Percentiles rank a stretch among this genome's conserved stretches.
Conservation (phyloP, 2,888 invertebrate species). For the Eupelmus urozonus region DNA sequence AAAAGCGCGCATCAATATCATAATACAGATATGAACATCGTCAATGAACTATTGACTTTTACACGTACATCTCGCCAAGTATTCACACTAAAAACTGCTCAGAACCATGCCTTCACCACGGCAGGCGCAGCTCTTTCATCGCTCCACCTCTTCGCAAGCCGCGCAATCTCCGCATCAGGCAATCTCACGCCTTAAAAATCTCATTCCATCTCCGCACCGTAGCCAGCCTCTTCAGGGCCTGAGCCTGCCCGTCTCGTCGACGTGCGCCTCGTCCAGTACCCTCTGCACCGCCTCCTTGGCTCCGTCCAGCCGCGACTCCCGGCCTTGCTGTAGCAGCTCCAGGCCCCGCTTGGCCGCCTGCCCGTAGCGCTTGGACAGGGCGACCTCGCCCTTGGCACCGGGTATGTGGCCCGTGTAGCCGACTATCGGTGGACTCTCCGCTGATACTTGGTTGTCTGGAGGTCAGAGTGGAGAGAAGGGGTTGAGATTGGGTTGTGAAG, state of each 20-base stretch:
- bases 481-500: too few relatives aligned
- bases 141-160: too few relatives aligned
- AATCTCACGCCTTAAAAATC: too few relatives aligned
- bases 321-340: slow-evolving; percentile 80
- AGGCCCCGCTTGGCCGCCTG: slow-evolving; percentile 83
- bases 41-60: slow-evolving; percentile 1
- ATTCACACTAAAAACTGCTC: too few relatives aligned
- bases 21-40: too few relatives aligned
- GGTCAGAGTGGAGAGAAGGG: too few relatives aligned
- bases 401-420: slow-evolving; percentile 87
- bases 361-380: slow-evolving; percentile 84
- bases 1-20: too few relatives aligned
- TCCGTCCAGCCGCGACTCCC: slow-evolving; percentile 75
- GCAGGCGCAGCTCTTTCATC: too few relatives aligned
- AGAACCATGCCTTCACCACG: too few relatives aligned
- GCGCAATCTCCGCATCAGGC: too few relatives aligned
- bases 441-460: slow-evolving; percentile 81
- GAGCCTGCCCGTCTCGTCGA: slow-evolving; percentile 65
- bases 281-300: slow-evolving; percentile 57
- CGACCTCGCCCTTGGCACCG: slow-evolving; percentile 83
- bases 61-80: too few relatives aligned
- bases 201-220: too few relatives aligned
- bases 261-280: slow-evolving; percentile 63
- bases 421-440: slow-evolving; percentile 85
- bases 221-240: slow-evolving; percentile 59